Conservation (phyloP, 2,888 invertebrate species). For the Brassicogethes aeneus region DNA sequence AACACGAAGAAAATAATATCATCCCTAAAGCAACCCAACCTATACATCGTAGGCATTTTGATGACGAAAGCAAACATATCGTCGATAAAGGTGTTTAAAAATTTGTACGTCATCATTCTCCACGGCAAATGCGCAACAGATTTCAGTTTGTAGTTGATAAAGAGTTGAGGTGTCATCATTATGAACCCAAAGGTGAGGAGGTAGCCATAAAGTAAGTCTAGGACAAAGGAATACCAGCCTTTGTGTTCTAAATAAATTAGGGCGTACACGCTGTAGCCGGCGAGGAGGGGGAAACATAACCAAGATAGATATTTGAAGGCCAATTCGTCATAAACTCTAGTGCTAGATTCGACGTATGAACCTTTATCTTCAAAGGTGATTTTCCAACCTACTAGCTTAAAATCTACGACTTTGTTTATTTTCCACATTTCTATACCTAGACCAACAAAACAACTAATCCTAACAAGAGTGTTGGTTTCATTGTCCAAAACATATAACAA, state of each 20-base stretch:
- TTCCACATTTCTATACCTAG: slow-evolving; percentile 98
- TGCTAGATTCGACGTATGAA: slow-evolving; percentile 90
- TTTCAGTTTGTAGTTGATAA: slow-evolving; percentile 98
- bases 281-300: slow-evolving; percentile 87
- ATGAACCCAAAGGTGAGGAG: slow-evolving; percentile 98
- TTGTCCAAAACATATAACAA: slow-evolving; percentile 95
- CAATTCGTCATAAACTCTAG: slow-evolving; percentile 86
- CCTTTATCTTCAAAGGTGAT: slow-evolving; percentile 86
- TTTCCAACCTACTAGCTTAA: slow-evolving; percentile 71
- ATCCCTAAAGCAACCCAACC: slow-evolving; percentile 96
- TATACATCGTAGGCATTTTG: slow-evolving; percentile 98
- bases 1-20: slow-evolving; percentile 99
- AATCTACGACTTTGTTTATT: slow-evolving; percentile 91
- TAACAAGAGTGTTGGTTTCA: slow-evolving; percentile 94
- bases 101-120: slow-evolving; percentile 99
- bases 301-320: slow-evolving; percentile 96
- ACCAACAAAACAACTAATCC: slow-evolving; percentile 90
- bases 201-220: slow-evolving; percentile 96
- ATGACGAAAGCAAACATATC: slow-evolving; percentile 99
- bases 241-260: slow-evolving; percentile 93
- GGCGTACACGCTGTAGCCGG: slow-evolving; percentile 92
- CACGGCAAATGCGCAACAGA: slow-evolving; percentile 99
- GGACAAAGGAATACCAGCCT: slow-evolving; percentile 97
- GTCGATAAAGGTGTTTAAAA: slow-evolving; percentile 98
- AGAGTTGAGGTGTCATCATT: slow-evolving; percentile 99